Base-by-base conservation (phyloP, 53 echinoderm and acorn worm genomes). In the Paracentrotus lividus region DNA sequence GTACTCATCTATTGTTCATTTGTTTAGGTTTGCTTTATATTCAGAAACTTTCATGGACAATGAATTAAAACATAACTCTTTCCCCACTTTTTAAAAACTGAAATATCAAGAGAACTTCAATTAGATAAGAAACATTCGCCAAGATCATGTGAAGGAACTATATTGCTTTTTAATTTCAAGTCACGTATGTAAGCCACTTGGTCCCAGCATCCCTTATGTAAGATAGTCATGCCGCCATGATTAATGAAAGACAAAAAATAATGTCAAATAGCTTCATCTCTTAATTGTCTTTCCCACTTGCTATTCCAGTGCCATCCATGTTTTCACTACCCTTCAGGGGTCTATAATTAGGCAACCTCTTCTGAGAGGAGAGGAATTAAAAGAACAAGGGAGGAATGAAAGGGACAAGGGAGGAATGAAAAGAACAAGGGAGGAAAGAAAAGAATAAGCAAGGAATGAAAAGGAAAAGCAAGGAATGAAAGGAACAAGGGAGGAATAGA, bases 321-420 rank as follows among this genome's bases (percentile, higher is more conserved):
- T 44, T 81, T 44, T 47, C 45, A n/a, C 47, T 47, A 81, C 81
- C 81, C 81, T 81, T n/a, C 44, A 49, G 47, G 44, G 47, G 47
- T 81, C 1, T 20, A 81, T 47, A 81, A 81, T 81, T 81, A 81
- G 81, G 47, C 81, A 81, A 81, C 44, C n/a, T 81, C 81, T 47
- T 81, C 47, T 0, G 81, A 81, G 81, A 81, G 44, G 81, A 47
- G n/a, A 81, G 26, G 45, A 81, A 81, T 45, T n/a, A 81, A 81
- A 81, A 81, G 81, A 44, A 81, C 81, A 81, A 81, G 86, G 54
- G 86, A 86, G 33, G 8, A 56, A 86, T 86, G 86, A 38, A 45
- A 34, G n/a, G n/a, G n/a, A n/a, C n/a, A n/a, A n/a, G n/a, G n/a
- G n/a, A n/a, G n/a, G n/a, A n/a, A n/a, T n/a, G n/a, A n/a, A n/a